phyloP scores from a whole-genome alignment of 2,888 invertebrate genomes.

The Erebia ligea region DNA sequence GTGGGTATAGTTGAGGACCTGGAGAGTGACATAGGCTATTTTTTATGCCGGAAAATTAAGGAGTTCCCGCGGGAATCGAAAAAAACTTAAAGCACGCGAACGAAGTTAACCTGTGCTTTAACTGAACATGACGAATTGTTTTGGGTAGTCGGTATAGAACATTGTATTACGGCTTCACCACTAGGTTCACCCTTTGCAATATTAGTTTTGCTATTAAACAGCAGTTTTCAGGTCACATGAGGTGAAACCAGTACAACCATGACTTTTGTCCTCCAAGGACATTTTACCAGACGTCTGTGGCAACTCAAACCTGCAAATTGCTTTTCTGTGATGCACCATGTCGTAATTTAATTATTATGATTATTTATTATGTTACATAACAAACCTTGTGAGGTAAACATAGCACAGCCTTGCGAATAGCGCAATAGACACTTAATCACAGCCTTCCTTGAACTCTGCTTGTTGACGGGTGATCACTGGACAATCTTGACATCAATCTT shows the following conservation, averaged over 20 bases:
- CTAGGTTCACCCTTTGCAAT: background rate
- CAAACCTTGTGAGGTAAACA: constrained; percentile 20
- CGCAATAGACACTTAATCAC: constrained; percentile 22
- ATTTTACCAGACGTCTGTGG: background rate
- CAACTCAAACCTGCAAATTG: background rate
- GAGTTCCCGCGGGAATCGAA: no score
- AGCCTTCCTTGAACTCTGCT: constrained; percentile 39
- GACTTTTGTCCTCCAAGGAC: background rate
- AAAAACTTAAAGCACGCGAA: no score
- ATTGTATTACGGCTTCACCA: no score
- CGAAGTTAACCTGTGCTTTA: no score
- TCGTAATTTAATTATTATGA: constrained; percentile 11
- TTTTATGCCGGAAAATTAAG: no score
- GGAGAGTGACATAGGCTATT: no score
- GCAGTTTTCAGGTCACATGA: constrained; percentile 3
- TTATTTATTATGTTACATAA: constrained; percentile 8
- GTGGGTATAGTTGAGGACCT: no score
- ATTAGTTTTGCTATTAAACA: background rate
- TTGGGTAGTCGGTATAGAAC: no score
- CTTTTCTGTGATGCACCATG: background rate
- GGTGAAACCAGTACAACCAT: background rate
- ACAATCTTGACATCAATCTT: constrained; percentile 43
- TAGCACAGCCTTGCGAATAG: constrained; percentile 21
- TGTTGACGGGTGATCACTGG: constrained; percentile 37
- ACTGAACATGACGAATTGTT: no score